Evolutionary conservation across 2,113 vertebrate genomes (phyloP).

Genomic region (Zingel zingel): DNA sequence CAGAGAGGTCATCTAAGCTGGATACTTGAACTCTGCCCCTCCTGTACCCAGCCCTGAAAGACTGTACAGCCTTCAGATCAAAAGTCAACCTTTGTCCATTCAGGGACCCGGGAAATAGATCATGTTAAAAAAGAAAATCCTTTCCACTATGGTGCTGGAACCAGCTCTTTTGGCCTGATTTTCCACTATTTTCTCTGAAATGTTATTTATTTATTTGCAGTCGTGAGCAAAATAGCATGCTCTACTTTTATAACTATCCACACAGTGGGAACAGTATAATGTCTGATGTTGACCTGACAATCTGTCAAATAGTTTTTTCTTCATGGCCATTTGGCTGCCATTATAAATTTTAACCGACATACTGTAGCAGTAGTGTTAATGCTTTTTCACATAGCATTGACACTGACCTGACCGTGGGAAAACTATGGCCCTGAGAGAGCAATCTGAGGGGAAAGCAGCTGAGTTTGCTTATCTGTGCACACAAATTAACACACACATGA

Average conservation of each 20-base stretch:
- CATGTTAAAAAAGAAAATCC: slow-evolving; percentile 2
- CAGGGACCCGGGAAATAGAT: slow-evolving; percentile 32
- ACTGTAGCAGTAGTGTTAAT: slow-evolving; percentile 43
- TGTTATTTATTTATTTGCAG: slow-evolving; percentile 17
- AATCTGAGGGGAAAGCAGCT: slow-evolving; percentile 60
- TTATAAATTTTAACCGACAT: slow-evolving; percentile 47
- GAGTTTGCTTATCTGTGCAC: slow-evolving; percentile 44
- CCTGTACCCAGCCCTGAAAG: slow-evolving; percentile 1
- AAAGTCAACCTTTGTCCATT: slow-evolving; percentile 9
- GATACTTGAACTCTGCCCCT: slow-evolving; percentile 5
- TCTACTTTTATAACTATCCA: slow-evolving; percentile 9
- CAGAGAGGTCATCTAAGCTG: slow-evolving; percentile 90
- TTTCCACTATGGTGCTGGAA: slow-evolving; percentile 25
- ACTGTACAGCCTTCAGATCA: slow-evolving; percentile 53
- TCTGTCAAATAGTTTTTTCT: slow-evolving; percentile 43
- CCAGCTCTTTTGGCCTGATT: background rate
- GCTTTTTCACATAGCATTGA: slow-evolving; percentile 65
- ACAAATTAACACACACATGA: slow-evolving; percentile 3
- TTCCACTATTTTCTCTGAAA: background rate
- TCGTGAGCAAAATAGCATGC: background rate
- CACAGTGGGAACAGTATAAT: slow-evolving; percentile 8
- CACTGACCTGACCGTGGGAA: slow-evolving; percentile 72
- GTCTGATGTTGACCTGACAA: slow-evolving; percentile 35
- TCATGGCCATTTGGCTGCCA: slow-evolving; percentile 46
- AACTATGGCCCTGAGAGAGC: slow-evolving; percentile 49